Evolutionary conservation across 2,888 invertebrate genomes (phyloP).

Genomic region (Rotaria magnacalcarata): DNA sequence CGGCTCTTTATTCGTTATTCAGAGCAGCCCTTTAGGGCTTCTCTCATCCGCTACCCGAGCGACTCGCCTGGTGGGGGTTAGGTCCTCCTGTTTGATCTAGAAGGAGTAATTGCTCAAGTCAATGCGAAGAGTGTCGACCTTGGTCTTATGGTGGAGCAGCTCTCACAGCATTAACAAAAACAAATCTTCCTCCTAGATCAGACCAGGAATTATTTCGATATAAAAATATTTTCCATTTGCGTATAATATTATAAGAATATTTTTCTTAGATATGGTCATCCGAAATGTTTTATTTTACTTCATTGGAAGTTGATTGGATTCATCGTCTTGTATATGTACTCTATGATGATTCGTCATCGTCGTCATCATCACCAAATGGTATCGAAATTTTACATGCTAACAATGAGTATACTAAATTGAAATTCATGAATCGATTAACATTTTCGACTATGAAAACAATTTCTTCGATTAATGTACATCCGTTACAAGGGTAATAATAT

Average conservation of each 20-base stretch:
- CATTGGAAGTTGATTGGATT: slow-evolving; percentile 27
- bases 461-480: slow-evolving; percentile 23
- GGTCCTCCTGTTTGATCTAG: no score
- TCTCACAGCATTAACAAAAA: no score
- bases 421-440: slow-evolving; percentile 5
- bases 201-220: not conserved
- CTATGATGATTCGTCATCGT: slow-evolving; percentile 2
- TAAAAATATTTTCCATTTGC: not conserved
- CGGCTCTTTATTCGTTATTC: no score
- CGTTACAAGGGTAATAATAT: not conserved
- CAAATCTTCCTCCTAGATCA: no score
- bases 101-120: no score
- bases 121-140: no score
- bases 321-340: not conserved
- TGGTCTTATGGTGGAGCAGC: no score
- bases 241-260: not conserved
- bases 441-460: slow-evolving; percentile 27
- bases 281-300: not conserved
- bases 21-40: no score
- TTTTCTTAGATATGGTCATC: not conserved
- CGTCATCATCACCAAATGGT: not conserved
- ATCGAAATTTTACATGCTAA: slow-evolving; percentile 18
- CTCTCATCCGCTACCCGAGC: no score
- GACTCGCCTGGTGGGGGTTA: no score
- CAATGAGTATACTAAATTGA: not conserved